Percentiles rank a stretch among this genome's conserved stretches.
Evolutionary conservation across 2,113 vertebrate species (phyloP).

Genomic region (Petrocephalus microphthalmus): DNA sequence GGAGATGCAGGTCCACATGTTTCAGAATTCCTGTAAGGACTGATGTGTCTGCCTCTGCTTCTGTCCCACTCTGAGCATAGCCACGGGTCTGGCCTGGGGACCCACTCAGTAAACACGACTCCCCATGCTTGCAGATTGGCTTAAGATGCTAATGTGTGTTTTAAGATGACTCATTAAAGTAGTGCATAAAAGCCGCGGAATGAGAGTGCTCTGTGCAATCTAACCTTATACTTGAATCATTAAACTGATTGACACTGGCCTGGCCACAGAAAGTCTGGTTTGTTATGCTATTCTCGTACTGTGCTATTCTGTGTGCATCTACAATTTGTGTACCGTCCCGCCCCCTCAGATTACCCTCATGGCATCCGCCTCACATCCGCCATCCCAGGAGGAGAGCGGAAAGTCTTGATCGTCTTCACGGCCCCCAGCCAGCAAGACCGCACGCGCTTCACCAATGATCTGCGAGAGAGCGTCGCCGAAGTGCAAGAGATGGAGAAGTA

Average conservation of each 20-base stretch:
- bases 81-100: neutral
- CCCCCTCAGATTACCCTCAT: constrained; percentile 76
- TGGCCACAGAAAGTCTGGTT: neutral
- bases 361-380: constrained; percentile 81
- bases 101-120: neutral
- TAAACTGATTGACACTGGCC: neutral
- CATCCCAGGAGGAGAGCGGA: constrained; percentile 77
- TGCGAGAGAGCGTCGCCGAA: constrained; percentile 82
- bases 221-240: neutral
- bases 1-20: constrained; percentile 96
- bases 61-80: neutral
- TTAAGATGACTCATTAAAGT: neutral
- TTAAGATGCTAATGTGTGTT: neutral
- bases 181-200: neutral
- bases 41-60: neutral
- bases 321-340: neutral
- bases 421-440: constrained; percentile 87
- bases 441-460: constrained; percentile 79
- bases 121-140: neutral
- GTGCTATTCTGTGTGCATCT: neutral
- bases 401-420: constrained; percentile 82
- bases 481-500: constrained; percentile 95
- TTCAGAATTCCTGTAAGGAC: constrained; percentile 90
- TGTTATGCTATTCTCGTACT: neutral
- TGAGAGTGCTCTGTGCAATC: neutral